Evolutionary conservation across 2,888 invertebrate genomes (phyloP).

Genomic region (Xestia xanthographa): DNA sequence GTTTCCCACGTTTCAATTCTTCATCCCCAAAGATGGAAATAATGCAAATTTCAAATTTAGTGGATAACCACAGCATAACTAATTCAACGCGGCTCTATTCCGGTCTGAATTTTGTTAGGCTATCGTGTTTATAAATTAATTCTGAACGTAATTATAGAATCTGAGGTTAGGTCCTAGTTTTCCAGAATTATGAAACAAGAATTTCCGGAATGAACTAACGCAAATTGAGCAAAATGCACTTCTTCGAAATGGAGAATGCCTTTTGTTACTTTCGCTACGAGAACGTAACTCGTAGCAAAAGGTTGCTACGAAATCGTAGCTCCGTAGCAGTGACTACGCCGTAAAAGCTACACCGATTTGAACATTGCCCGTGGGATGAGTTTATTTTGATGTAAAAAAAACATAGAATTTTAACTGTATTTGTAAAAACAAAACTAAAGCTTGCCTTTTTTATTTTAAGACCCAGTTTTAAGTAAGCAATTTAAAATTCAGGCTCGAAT

Average conservation of each 20-base stretch:
- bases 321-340: slow-evolving; percentile 14
- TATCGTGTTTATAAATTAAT: slow-evolving; percentile 17
- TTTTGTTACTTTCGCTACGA: neutral
- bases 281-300: neutral
- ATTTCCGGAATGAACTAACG: neutral
- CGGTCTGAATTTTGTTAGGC: neutral
- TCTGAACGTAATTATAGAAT: slow-evolving; percentile 4
- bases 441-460: neutral
- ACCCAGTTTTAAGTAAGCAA: neutral
- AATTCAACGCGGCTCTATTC: slow-evolving; percentile 14
- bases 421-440: neutral
- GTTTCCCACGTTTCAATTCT: slow-evolving; percentile 1
- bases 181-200: neutral
- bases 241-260: neutral
- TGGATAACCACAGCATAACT: slow-evolving; percentile 40
- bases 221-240: neutral
- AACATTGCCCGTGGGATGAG: neutral
- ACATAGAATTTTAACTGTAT: neutral
- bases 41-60: slow-evolving; percentile 59
- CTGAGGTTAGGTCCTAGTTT: neutral
- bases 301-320: slow-evolving; percentile 17
- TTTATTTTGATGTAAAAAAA: too few species aligned
- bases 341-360: neutral
- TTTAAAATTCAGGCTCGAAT: neutral
- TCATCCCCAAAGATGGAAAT: slow-evolving; percentile 14